Percentiles rank a stretch among this genome's conserved stretches.
These are phyloP conservation scores for Solen grandis DNA, from an alignment of 1,140 invertebrate genomes.

Conservation along the genomic window DNA sequence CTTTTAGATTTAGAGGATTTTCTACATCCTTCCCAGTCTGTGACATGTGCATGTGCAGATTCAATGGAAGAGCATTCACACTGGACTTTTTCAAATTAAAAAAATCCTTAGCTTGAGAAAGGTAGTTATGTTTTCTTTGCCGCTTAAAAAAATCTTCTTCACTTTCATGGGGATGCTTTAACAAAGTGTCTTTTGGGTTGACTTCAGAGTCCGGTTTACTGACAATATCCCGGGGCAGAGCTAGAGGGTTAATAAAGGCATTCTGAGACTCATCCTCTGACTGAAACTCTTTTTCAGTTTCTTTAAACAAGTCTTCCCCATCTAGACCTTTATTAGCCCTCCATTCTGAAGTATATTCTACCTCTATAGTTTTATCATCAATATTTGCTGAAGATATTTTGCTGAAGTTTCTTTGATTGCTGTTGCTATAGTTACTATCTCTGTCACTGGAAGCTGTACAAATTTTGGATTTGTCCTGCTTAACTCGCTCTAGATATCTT, in stretches of 20 bases:
- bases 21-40: not conserved
- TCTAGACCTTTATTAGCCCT: not conserved
- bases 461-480: not conserved
- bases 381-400: slow-evolving; percentile 4
- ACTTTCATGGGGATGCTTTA: not conserved
- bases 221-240: too few species aligned
- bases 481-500: slow-evolving; percentile 16
- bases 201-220: too few species aligned
- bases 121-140: slow-evolving; percentile 41
- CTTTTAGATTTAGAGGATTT: too few species aligned
- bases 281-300: not conserved
- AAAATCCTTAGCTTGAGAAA: slow-evolving; percentile 44
- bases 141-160: slow-evolving; percentile 15
- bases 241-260: not conserved
- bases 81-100: slow-evolving; percentile 46
- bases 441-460: too few species aligned
- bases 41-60: slow-evolving; percentile 40
- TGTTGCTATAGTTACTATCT: not conserved
- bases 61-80: slow-evolving; percentile 31
- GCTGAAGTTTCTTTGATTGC: not conserved
- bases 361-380: not conserved
- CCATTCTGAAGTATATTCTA: not conserved
- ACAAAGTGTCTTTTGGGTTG: too few species aligned
- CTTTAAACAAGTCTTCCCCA: too few species aligned
- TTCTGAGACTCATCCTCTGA: not conserved